Evolutionary conservation across 2,888 invertebrate genomes (phyloP), one percentile per base, ranked within the genome.

Genomic region (Sclerodermus sp.): DNA sequence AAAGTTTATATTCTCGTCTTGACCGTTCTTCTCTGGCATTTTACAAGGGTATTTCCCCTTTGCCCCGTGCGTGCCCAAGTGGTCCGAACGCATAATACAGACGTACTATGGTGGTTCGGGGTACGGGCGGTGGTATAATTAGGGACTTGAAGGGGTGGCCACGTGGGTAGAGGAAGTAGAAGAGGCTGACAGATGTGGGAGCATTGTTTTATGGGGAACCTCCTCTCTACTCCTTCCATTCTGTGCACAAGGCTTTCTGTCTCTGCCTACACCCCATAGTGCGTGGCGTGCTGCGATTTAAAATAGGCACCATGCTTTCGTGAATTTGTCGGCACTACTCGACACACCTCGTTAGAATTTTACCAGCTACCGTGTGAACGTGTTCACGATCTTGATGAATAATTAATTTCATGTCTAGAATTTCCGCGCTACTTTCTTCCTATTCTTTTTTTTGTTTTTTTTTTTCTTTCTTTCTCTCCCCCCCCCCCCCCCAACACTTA

Each of bases 131-230:
- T 60, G 71, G 71, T 73, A 77, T 77, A 77, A 77, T 77, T 77
- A 77, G 77, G 76, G 70, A 62, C 68, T 71, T 67, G 75, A 73
- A 75, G 71, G 76, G 76, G 70, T 69, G 66, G 67, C 65, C 67
- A 64, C 64, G 57, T 60, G 62, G 68, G 66, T 64, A 64, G 64
- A 63, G 65, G 61, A 70, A 68, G 67, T 69, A 74, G 72, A 76
- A 77, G 77, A 76, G 76, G 71, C 77, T 73, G 77, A 77, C 77
- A 77, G 77, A 77, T 77, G 77, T 77, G 77, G 77, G 77, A 76
- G 76, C 77, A 77, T 77, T 77, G 77, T 77, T 77, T 77, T 77
- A 77, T 71, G 71, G 72, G 73, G 71, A 70, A 67, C 69, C 67
- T 63, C 63, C 49, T 47, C 49, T 50, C 47, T 39, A 23, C 23